Base-by-base conservation (phyloP, 2,888 invertebrate species). In the Lypha dubia region DNA sequence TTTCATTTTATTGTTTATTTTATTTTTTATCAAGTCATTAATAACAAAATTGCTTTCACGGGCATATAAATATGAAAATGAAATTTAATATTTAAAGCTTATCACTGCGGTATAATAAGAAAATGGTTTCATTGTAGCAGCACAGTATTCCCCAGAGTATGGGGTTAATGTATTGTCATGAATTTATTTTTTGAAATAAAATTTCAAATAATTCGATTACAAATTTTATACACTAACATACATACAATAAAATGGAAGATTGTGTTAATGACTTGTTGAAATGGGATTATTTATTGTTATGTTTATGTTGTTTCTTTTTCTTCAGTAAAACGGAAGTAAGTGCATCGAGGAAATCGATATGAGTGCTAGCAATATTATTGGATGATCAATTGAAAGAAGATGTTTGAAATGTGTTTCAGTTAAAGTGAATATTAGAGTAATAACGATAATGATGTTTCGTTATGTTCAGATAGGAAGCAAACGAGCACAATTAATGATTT, bases 151-250 rank as follows among this genome's bases (percentile, higher is more conserved):
- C 68, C 70, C 44, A 17, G 46, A 60, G 67, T 62, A 53, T 28
- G 53, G 51, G 83, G 68, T 83, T 79, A 83, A 74, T 63, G 83
- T 4, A 83, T 79, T 79, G 62, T 83, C 67, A 74, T 83, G 83
- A 73, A 62, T 65, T 73, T 51, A 60, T 68, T 62, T 41, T 73
- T 70, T 46, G 75, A 20, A 58, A 75, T 62, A 17, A 62, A 67
- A 80, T 28, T 20, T 38, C 32, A 49, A 70, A 82, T 63, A 41
- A 28, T 41, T 7, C n/a, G 44, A 46, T 22, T 22, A 46, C 32
- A n/a, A 35, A 58, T 58, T 58, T 49, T 24, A 41, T 28, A 24
- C 8, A 22, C 49, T 49, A 7, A 53, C 49, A 53, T 22, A 28
- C n/a, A n/a, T n/a, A n/a, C n/a, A n/a, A n/a, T 17, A 56, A 58